phyloP scores from a whole-genome alignment of 2,113 vertebrate species.

The Callithrix jacchus region DNA sequence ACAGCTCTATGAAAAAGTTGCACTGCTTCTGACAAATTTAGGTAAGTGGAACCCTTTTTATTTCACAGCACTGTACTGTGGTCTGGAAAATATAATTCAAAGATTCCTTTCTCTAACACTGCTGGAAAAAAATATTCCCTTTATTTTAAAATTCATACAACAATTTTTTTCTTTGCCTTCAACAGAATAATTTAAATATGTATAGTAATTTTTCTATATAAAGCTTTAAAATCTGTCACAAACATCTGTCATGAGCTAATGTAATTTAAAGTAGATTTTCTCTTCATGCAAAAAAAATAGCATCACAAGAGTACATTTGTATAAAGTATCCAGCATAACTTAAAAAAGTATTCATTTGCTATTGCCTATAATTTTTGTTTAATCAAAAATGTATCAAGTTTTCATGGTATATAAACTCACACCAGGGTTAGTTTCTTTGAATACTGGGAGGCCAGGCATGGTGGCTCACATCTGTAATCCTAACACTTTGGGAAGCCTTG shows the following conservation, averaged over 20 bases:
- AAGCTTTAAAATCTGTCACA: constrained; percentile 41
- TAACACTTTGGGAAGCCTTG: too few relatives aligned
- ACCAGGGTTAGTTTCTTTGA: background rate
- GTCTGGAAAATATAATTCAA: background rate
- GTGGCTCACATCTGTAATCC: too few relatives aligned
- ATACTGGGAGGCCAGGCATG: background rate
- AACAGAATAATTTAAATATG: background rate
- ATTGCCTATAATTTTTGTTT: background rate
- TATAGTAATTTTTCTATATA: constrained; percentile 3
- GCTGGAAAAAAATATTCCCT: background rate
- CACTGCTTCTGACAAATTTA: constrained; percentile 94
- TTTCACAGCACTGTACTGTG: background rate
- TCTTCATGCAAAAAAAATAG: background rate
- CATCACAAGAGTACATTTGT: background rate
- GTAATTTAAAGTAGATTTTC: constrained; percentile 19
- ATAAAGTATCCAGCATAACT: background rate
- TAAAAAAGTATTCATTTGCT: background rate
- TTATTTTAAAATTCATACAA: background rate
- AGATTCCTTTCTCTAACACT: background rate
- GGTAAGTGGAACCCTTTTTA: constrained; percentile 85
- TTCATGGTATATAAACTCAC: background rate
- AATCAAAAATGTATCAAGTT: background rate
- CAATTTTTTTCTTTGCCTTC: background rate
- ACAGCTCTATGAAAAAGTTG: constrained; percentile 96
- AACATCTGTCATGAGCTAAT: background rate